Evolutionary conservation across 2,888 invertebrate genomes (phyloP).

Genomic region (Drosophila bunnanda): DNA sequence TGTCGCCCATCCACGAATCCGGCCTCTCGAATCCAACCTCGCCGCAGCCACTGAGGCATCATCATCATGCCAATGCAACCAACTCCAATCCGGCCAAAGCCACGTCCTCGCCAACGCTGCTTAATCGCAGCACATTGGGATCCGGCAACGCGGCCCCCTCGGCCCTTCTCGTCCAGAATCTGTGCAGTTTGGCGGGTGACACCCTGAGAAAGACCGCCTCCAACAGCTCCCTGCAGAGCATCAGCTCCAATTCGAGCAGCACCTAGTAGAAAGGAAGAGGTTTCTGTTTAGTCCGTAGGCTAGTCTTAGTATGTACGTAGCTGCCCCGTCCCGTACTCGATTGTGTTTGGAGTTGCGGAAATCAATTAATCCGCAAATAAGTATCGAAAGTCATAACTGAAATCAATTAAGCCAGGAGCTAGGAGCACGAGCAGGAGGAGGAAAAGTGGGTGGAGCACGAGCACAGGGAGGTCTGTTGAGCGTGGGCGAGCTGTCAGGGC

Average conservation of each 20-base stretch:
- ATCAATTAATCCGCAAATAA: slow-evolving; percentile 38
- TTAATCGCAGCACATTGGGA: slow-evolving; percentile 49
- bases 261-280: slow-evolving; percentile 66
- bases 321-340: background rate
- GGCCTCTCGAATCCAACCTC: slow-evolving; percentile 90
- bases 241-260: slow-evolving; percentile 81
- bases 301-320: slow-evolving; percentile 51
- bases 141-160: slow-evolving; percentile 57
- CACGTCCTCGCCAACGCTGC: slow-evolving; percentile 59
- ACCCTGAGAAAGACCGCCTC: slow-evolving; percentile 73
- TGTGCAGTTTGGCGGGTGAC: slow-evolving; percentile 62
- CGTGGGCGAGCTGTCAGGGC: slow-evolving; percentile 27
- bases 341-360: slow-evolving; percentile 8
- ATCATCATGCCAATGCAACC: slow-evolving; percentile 64
- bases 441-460: background rate
- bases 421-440: background rate
- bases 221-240: slow-evolving; percentile 81
- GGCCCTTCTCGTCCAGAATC: slow-evolving; percentile 74
- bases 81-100: slow-evolving; percentile 66
- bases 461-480: background rate
- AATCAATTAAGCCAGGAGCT: slow-evolving; percentile 40
- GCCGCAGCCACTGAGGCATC: slow-evolving; percentile 85
- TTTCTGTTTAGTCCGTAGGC: slow-evolving; percentile 66
- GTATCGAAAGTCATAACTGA: slow-evolving; percentile 41
- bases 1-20: slow-evolving; percentile 90